Evolutionary conservation across 2,888 invertebrate genomes (phyloP).

Genomic region (Leucophenga montana): DNA sequence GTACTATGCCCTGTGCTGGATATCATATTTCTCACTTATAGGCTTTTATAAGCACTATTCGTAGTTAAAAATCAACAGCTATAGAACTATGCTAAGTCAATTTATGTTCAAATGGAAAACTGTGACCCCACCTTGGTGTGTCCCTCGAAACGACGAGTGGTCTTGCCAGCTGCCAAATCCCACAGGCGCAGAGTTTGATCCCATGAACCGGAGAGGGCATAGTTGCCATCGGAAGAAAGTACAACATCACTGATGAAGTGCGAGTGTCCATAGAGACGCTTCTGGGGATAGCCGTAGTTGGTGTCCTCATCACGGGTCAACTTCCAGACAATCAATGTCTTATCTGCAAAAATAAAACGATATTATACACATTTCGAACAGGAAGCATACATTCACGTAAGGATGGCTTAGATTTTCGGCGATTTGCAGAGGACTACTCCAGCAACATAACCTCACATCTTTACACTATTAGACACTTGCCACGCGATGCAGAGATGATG

Average conservation of each 20-base stretch:
- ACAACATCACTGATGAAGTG: conserved; percentile 99
- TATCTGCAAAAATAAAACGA: conserved; percentile 76
- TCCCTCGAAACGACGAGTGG: conserved; percentile 97
- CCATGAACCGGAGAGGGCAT: conserved; percentile 98
- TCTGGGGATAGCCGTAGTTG: conserved; percentile 94
- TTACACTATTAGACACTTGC: conserved; percentile 76
- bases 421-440: not conserved
- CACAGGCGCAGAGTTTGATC: conserved; percentile 98
- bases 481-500: conserved; percentile 78
- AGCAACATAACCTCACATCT: conserved; percentile 22
- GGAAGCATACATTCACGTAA: not conserved
- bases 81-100: conserved; percentile 58
- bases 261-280: conserved; percentile 95
- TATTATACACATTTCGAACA: conserved; percentile 47
- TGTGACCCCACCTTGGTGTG: conserved; percentile 91
- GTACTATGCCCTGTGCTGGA: conserved; percentile 25
- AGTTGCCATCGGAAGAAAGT: conserved; percentile 98
- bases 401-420: not conserved
- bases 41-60: conserved; percentile 23
- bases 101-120: conserved; percentile 35
- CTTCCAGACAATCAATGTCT: conserved; percentile 96
- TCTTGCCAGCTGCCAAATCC: conserved; percentile 97
- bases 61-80: conserved; percentile 65
- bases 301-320: conserved; percentile 94
- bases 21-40: conserved; percentile 1